Percentiles rank a stretch among this genome's conserved stretches.
phyloP scores from a whole-genome alignment of 2,113 vertebrate species.

The Irena cyanogastra region DNA sequence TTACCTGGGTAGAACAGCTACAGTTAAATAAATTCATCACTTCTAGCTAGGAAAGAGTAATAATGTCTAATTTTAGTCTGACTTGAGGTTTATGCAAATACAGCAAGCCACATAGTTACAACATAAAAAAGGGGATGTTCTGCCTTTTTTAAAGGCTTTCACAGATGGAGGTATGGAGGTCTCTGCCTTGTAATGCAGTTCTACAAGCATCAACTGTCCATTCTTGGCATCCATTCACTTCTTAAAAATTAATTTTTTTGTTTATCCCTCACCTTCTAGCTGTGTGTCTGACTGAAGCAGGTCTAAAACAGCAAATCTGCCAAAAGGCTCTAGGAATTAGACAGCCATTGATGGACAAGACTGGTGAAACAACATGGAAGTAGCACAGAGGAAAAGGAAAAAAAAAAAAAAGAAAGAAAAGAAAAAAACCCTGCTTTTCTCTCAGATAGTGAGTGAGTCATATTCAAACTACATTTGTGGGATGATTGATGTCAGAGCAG shows the following conservation, averaged over 20 bases:
- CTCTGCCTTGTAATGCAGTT: neutral
- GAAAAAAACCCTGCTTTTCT: fast-evolving
- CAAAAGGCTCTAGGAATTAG: neutral
- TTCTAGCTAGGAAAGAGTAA: neutral
- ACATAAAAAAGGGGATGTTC: neutral
- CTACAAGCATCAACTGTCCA: neutral
- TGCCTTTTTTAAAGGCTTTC: neutral
- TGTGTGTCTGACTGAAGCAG: neutral
- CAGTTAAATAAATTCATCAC: neutral
- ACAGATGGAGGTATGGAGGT: fast-evolving
- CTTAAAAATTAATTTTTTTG: neutral
- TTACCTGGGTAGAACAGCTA: neutral
- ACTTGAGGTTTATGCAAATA: neutral
- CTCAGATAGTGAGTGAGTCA: neutral
- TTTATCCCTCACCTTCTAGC: neutral
- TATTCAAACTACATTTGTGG: neutral
- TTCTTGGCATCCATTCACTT: neutral
- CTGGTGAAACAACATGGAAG: neutral
- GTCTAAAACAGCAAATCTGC: neutral
- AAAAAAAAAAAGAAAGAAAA: neutral
- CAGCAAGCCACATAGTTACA: neutral
- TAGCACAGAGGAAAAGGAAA: neutral
- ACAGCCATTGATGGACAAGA: neutral
- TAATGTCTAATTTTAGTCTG: neutral
- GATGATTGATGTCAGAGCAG: neutral